Percentiles rank a stretch among this genome's conserved stretches.
phyloP scores from a whole-genome alignment of 2,113 vertebrate species.

The Pungitius pungitius region DNA sequence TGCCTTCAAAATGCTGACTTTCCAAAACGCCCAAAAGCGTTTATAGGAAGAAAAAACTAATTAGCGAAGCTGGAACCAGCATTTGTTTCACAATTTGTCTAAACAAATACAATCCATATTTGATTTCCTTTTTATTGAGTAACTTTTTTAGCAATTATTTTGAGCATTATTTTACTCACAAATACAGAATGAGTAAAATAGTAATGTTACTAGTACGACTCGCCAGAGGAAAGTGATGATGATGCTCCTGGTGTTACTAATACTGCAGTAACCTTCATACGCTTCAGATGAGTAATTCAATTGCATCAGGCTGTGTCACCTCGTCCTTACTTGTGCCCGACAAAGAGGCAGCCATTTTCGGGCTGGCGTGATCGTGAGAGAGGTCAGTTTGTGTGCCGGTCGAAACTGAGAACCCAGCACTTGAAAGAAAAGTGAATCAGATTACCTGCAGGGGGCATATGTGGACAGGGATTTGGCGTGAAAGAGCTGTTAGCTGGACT shows the following conservation, averaged over 20 bases:
- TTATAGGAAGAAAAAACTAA: background rate
- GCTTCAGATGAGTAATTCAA: background rate
- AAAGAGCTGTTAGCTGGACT: constrained; percentile 27
- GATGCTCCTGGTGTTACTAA: background rate
- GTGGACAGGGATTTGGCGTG: constrained; percentile 24
- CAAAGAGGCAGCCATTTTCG: constrained; percentile 6
- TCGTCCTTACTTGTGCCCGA: background rate
- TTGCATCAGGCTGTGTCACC: background rate
- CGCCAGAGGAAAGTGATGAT: background rate
- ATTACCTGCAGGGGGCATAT: constrained; percentile 65
- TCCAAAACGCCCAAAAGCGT: background rate
- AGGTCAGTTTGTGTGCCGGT: constrained; percentile 5
- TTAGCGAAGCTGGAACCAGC: background rate
- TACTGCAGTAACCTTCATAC: background rate
- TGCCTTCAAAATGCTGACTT: background rate
- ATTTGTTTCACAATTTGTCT: background rate
- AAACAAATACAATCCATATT: background rate
- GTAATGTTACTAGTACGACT: background rate
- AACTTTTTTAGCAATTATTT: background rate
- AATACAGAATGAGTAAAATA: background rate
- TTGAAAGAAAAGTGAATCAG: constrained; percentile 22
- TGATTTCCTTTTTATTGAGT: background rate
- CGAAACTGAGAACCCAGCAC: constrained; percentile 15
- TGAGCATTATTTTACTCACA: background rate
- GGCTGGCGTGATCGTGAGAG: background rate